Evolutionary conservation across 2,113 vertebrate species (phyloP).

Genomic region (Caranx ignobilis): DNA sequence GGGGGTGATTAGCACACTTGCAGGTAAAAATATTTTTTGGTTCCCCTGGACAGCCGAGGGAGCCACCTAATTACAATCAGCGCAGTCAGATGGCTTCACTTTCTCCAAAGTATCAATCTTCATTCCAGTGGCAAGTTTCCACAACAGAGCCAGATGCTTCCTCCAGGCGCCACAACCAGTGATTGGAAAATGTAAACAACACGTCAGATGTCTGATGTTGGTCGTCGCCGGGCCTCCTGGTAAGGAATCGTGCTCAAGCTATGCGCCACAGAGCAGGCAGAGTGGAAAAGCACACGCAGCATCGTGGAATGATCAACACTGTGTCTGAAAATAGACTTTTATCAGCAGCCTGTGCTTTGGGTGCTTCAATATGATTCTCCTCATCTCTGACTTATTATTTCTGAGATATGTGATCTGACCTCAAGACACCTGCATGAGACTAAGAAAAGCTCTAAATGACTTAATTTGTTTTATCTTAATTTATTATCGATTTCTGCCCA

Average conservation of each 20-base stretch:
- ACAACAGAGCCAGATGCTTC: slow-evolving; percentile 71
- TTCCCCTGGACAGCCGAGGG: slow-evolving; percentile 56
- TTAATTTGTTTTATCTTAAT: slow-evolving; percentile 67
- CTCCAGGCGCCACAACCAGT: slow-evolving; percentile 44
- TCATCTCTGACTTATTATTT: slow-evolving; percentile 29
- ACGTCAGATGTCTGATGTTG: slow-evolving; percentile 44
- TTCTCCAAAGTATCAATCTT: slow-evolving; percentile 70
- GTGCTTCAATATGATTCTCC: not conserved
- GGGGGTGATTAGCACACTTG: slow-evolving; percentile 20
- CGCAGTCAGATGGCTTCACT: slow-evolving; percentile 67
- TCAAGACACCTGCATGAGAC: slow-evolving; percentile 13
- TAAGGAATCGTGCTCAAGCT: slow-evolving; percentile 16
- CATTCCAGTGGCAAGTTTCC: slow-evolving; percentile 57
- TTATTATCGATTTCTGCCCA: slow-evolving; percentile 54
- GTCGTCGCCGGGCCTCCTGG: slow-evolving; percentile 35
- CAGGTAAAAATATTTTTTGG: slow-evolving; percentile 33
- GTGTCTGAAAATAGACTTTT: slow-evolving; percentile 25
- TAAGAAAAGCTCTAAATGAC: slow-evolving; percentile 39
- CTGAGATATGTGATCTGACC: slow-evolving; percentile 40
- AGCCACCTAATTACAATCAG: slow-evolving; percentile 52
- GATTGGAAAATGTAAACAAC: slow-evolving; percentile 63
- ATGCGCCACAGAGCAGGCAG: slow-evolving; percentile 1
- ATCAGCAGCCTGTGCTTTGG: not conserved
- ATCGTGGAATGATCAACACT: not conserved
- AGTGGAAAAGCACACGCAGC: not conserved